Base-by-base conservation (phyloP, 2,888 invertebrate species). In the Holacanthella duospinosa region DNA sequence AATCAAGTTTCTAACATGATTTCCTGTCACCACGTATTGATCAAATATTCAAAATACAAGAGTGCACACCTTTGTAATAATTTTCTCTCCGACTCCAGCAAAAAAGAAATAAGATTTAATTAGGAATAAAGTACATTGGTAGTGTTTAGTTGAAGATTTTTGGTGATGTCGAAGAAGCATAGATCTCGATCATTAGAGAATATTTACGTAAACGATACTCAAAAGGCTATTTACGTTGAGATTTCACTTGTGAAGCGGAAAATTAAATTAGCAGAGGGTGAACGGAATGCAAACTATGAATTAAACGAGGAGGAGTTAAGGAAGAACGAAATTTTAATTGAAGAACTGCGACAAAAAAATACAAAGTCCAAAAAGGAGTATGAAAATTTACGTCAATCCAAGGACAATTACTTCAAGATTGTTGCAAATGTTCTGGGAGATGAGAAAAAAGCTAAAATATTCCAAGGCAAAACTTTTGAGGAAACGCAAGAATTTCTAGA, bases 261-360 rank as follows among this genome's bases (percentile, higher is more conserved):
- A 6, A 71, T 72, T 59, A 71, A 72, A 28, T 61, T 71, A 9
- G 69, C 69, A 12, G 72, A 71, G 66, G 72, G 70, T 25, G 72
- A 71, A 55, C 57, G 69, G 28, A 72, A 68, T 60, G 70, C 72
- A 12, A 71, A 70, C 29, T 69, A 68, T 27, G 70, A 72, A 36
- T 66, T 66, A 2, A 69, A 71, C 62, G 69, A 70, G 63, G 67
- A 64, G 27, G 57, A 66, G 16, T 61, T 69, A 36, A 70, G 72
- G 59, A 66, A 68, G 27, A 69, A 73, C 61, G 71, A 71, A 28
- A 43, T 43, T 1, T n/a, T 9, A 12, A 60, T 72, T 19, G 61
- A 67, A 54, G 64, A 65, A 55, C 56, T 67, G 19, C 63, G 65
- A 43, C 61, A 64, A 44, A 64, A 64, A 29, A 67, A 65, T 29